These are phyloP conservation scores for Clarias magur DNA, from an alignment of 2,113 vertebrate genomes.

Conservation along the genomic window DNA sequence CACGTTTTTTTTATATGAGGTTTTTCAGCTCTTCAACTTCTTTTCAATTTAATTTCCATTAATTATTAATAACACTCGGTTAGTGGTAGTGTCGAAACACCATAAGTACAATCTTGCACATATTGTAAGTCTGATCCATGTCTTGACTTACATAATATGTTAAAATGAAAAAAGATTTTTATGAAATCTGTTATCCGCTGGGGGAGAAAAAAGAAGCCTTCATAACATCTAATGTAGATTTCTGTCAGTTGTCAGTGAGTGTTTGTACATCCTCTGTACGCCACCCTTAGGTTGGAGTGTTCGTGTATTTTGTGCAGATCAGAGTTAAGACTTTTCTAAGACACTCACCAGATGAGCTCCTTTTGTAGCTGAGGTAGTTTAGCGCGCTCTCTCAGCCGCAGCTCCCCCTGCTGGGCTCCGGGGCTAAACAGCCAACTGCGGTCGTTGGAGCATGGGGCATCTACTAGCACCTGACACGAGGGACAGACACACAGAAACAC, in stretches of 20 bases:
- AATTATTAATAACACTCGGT: not conserved
- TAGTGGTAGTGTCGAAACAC: not conserved
- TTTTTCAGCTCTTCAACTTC: not conserved
- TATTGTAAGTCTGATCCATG: not conserved
- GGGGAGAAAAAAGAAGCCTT: not conserved
- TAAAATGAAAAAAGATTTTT: not conserved
- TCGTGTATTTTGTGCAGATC: not conserved
- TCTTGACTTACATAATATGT: not conserved
- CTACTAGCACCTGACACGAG: conserved; percentile 71
- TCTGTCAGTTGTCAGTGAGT: not conserved
- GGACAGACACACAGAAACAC: conserved; percentile 24
- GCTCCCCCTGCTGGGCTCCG: conserved; percentile 65
- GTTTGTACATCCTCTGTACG: not conserved
- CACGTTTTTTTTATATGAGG: not conserved
- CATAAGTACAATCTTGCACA: not conserved
- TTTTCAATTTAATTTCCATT: not conserved
- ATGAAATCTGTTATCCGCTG: not conserved
- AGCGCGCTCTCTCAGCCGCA: conserved; percentile 66
- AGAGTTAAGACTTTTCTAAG: not conserved
- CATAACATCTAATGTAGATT: not conserved
- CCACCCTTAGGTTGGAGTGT: not conserved
- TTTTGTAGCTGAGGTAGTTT: conserved; percentile 69
- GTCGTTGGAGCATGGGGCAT: conserved; percentile 94
- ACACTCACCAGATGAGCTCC: conserved; percentile 69
- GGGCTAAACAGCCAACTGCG: conserved; percentile 88